Percentiles rank a stretch among this genome's conserved stretches.
Conservation (phyloP, 2,113 vertebrate genomes). For the Macrotus californicus region DNA sequence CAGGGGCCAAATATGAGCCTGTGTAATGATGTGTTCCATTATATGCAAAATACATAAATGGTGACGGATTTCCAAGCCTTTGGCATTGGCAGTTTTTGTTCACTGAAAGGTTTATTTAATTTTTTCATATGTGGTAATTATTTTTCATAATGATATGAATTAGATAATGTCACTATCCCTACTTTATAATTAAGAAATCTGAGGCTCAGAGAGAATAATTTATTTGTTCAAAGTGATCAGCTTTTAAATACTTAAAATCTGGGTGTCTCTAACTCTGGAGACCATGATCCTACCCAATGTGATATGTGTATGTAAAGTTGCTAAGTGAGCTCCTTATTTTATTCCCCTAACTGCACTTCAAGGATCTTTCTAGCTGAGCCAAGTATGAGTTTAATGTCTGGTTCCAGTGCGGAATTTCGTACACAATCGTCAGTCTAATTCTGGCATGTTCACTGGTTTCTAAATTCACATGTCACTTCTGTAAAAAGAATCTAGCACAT, state of each 20-base stretch:
- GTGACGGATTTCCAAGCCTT: not conserved
- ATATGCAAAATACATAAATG: not conserved
- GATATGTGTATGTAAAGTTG: not conserved
- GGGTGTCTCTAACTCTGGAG: not conserved
- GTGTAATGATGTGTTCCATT: not conserved
- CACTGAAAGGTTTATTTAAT: not conserved
- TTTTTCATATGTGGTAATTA: not conserved
- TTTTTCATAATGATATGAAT: not conserved
- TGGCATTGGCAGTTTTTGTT: not conserved
- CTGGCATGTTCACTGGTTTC: not conserved
- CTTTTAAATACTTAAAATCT: not conserved
- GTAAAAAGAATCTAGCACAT: not conserved
- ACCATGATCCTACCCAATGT: not conserved
- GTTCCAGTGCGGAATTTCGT: not conserved
- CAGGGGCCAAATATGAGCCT: not conserved
- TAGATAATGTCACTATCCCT: not conserved
- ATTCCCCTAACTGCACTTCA: not conserved
- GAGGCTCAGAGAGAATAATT: not conserved
- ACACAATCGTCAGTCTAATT: not conserved
- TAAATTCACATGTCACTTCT: not conserved
- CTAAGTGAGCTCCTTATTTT: not conserved
- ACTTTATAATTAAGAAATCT: slow-evolving; percentile 3
- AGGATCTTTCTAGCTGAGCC: not conserved
- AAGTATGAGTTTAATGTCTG: not conserved
- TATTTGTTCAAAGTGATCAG: not conserved